These are phyloP conservation scores for Geothlypis trichas DNA, from an alignment of 2,113 vertebrate genomes.

Conservation along the genomic window DNA sequence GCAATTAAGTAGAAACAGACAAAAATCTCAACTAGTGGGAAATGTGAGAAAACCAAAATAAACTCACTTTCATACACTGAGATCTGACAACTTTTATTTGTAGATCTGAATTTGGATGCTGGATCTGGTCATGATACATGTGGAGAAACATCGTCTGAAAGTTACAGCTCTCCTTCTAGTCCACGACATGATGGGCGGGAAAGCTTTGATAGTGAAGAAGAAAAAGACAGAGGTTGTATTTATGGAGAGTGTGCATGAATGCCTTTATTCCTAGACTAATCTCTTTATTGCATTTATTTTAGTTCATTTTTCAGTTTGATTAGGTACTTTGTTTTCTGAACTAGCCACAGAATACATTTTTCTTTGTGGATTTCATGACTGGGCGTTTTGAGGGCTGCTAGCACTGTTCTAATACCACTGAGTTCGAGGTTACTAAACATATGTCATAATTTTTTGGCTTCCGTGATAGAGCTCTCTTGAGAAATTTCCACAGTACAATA, in stretches of 20 bases:
- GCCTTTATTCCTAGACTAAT: not conserved
- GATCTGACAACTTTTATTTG: conserved; percentile 62
- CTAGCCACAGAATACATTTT: not conserved
- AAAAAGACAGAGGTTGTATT: conserved; percentile 89
- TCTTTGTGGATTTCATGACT: not conserved
- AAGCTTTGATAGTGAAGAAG: conserved; percentile 94
- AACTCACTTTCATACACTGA: not conserved
- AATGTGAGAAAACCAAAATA: not conserved
- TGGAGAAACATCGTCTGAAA: conserved; percentile 93
- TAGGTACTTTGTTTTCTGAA: not conserved
- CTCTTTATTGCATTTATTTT: not conserved
- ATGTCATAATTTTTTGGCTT: not conserved
- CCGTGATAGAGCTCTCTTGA: not conserved
- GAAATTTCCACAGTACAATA: not conserved
- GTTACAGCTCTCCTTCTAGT: conserved; percentile 94
- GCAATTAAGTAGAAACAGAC: not conserved
- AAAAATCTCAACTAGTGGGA: not conserved
- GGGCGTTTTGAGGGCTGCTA: not conserved
- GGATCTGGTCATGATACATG: conserved; percentile 85
- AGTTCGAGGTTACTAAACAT: not conserved
- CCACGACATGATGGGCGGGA: conserved; percentile 86
- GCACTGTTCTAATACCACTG: not conserved
- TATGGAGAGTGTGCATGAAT: not conserved
- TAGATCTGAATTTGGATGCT: conserved; percentile 80
- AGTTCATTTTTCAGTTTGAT: not conserved